Evolutionary conservation across 2,797 vertebrate genomes (phyloP).

Genomic region (Centroberyx gerrardi): DNA sequence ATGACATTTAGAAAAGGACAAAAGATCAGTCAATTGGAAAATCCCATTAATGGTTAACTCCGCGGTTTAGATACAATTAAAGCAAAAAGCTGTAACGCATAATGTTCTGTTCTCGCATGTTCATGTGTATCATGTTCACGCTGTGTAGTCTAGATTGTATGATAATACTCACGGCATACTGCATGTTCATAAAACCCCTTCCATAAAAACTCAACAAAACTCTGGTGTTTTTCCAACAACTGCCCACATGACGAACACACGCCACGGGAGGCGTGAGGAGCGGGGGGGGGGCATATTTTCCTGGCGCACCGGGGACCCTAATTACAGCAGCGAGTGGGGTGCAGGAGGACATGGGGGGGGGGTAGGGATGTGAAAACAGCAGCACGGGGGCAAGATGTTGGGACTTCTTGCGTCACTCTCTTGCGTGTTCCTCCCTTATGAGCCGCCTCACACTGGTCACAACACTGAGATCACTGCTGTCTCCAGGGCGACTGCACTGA

Average conservation of each 20-base stretch:
- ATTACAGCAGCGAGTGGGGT: conserved; percentile 76
- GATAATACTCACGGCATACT: conserved; percentile 2
- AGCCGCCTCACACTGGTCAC: conserved; percentile 57
- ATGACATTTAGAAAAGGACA: conserved; percentile 77
- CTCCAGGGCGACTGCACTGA: no score
- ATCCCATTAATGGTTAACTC: conserved; percentile 37
- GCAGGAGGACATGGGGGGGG: conserved; percentile 51
- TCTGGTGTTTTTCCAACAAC: conserved; percentile 1
- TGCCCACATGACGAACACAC: conserved; percentile 46
- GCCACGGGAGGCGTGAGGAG: conserved; percentile 48
- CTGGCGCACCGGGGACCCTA: conserved; percentile 63
- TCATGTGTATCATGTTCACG: background rate
- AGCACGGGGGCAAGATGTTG: conserved; percentile 58
- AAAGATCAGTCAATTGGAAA: conserved; percentile 62
- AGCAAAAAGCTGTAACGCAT: conserved; percentile 40
- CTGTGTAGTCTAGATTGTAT: background rate
- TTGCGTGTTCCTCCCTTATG: conserved; percentile 68
- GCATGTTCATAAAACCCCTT: conserved; percentile 32
- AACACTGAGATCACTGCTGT: conserved; percentile 21
- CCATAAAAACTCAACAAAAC: conserved; percentile 51
- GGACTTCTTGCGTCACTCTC: conserved; percentile 61
- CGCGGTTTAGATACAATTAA: conserved; percentile 48
- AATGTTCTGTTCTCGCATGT: background rate
- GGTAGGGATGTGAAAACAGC: conserved; percentile 54
- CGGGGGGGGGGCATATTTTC: conserved; percentile 44